Conservation (phyloP, 2,797 vertebrate genomes). For the Uromys caudimaculatus region DNA sequence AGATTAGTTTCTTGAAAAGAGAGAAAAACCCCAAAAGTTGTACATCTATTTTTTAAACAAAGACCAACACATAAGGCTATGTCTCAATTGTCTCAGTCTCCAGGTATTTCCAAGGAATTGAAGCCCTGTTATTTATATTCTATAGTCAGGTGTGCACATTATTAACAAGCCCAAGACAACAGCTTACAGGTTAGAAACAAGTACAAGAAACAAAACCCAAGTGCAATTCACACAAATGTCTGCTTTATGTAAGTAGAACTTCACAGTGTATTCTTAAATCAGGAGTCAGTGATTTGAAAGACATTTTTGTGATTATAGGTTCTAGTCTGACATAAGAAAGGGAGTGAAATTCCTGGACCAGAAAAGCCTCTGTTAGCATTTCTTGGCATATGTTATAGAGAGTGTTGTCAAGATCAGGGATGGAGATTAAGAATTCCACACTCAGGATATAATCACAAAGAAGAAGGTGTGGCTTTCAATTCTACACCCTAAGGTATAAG, state of each 20-base stretch:
- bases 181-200: slow-evolving; percentile 43
- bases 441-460: slow-evolving; percentile 2
- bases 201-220: slow-evolving; percentile 47
- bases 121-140: background rate
- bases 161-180: background rate
- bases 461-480: slow-evolving; percentile 34
- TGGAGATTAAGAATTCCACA: slow-evolving; percentile 47
- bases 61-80: background rate
- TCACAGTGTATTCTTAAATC: slow-evolving; percentile 34
- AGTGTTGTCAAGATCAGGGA: slow-evolving; percentile 12
- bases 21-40: background rate
- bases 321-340: slow-evolving; percentile 62
- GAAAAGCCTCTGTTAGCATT: slow-evolving; percentile 58
- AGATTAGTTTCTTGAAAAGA: background rate
- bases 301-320: slow-evolving; percentile 69
- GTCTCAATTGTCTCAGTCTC: background rate
- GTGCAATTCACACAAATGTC: background rate
- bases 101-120: background rate
- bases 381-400: slow-evolving; percentile 30
- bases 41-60: background rate
- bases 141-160: background rate
- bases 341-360: slow-evolving; percentile 52
- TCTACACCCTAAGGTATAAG: background rate
- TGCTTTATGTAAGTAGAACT: slow-evolving; percentile 39
- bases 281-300: slow-evolving; percentile 61